A percentile compares a stretch with the other conserved stretches of the same genome.
Conservation (phyloP, 2,888 invertebrate species). For the Drepanosiphum platanoidis region DNA sequence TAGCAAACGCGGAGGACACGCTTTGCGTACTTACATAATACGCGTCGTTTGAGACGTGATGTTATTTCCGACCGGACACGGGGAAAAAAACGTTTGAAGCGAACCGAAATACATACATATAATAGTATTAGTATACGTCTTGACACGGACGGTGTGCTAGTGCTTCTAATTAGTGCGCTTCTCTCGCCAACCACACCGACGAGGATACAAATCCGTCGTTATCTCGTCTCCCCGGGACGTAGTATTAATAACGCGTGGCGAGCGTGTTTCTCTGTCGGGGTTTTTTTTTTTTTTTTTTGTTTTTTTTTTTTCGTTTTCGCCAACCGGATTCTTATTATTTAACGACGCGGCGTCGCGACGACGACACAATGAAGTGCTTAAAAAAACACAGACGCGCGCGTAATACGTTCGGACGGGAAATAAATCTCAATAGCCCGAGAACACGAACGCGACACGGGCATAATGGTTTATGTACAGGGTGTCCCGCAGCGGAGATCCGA, state of each 20-base stretch:
- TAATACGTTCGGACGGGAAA: conserved; percentile 44
- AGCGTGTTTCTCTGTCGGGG: neutral
- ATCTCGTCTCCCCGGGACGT: neutral
- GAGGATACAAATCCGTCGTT: neutral
- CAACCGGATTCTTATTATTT: conserved; percentile 48
- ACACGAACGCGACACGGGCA: neutral
- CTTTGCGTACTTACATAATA: no score
- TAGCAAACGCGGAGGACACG: neutral
- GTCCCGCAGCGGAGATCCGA: no score
- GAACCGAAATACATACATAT: neutral
- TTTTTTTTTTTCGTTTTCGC: neutral
- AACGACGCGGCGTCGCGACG: conserved; percentile 18
- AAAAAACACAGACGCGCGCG: conserved; percentile 36
- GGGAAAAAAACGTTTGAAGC: neutral
- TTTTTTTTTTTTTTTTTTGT: neutral
- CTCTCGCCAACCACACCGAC: neutral
- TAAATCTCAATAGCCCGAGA: conserved; percentile 43
- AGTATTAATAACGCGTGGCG: neutral
- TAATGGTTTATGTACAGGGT: no score
- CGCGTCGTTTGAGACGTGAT: neutral
- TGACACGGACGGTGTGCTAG: neutral
- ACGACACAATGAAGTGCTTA: conserved; percentile 54
- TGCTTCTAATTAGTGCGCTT: conserved; percentile 34
- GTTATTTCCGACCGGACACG: neutral
- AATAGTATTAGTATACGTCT: neutral